A percentile compares a stretch with the other conserved stretches of the same genome.
Conservation (phyloP, 2,113 vertebrate species). For the Spea bombifrons region DNA sequence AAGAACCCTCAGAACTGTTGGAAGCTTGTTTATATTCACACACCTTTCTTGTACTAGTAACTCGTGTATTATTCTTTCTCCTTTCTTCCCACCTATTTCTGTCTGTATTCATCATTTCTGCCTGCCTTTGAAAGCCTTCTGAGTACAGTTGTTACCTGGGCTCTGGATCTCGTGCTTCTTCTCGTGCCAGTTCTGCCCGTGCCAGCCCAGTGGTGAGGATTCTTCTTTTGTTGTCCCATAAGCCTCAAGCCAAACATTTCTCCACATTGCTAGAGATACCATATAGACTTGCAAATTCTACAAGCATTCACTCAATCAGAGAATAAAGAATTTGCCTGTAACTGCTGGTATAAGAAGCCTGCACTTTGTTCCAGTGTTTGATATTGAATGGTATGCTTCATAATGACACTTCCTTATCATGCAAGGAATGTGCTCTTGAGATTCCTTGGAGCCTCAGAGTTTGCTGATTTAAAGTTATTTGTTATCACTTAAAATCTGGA, state of each 20-base stretch:
- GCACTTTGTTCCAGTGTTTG: no score
- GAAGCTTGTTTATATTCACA: no score
- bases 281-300: no score
- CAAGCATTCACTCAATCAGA: no score
- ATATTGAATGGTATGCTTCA: no score
- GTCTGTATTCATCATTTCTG: slow-evolving; percentile 12
- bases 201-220: slow-evolving; percentile 95
- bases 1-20: not conserved
- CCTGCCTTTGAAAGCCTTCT: slow-evolving; percentile 69
- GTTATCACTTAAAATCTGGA: not conserved
- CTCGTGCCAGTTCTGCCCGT: slow-evolving; percentile 89
- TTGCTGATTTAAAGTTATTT: not conserved
- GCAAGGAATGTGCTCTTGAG: not conserved
- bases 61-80: not conserved
- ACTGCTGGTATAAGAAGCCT: no score
- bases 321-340: no score
- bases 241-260: no score
- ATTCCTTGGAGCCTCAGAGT: not conserved
- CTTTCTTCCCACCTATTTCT: not conserved
- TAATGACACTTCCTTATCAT: not conserved
- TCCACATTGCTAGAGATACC: no score
- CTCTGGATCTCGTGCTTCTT: slow-evolving; percentile 84
- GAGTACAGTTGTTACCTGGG: slow-evolving; percentile 81
- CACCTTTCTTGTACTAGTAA: no score
- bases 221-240: not conserved